Evolutionary conservation across 1,140 invertebrate species (phyloP).

Genomic region (Ptiloglossa arizonensis): DNA sequence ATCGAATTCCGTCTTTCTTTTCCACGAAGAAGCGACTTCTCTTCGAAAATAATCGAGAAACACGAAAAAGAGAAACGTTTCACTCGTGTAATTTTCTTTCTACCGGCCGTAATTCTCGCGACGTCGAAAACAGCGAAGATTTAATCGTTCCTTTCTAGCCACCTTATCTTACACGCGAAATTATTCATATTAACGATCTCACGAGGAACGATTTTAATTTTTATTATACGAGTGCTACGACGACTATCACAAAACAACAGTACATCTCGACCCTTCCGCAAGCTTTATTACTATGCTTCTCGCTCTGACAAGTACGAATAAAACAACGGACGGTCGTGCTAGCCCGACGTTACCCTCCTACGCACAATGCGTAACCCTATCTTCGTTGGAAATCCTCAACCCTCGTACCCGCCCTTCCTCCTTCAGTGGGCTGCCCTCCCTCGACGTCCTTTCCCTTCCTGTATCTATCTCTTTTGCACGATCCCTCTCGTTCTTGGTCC

Average conservation of each 20-base stretch:
- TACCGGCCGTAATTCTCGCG: background rate
- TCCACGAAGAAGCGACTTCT: no score
- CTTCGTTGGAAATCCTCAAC: slow-evolving; percentile 56
- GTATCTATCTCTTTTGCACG: slow-evolving; percentile 25
- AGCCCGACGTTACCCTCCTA: slow-evolving; percentile 52
- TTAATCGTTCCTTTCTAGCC: background rate
- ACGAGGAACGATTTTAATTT: slow-evolving; percentile 20
- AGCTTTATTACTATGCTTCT: slow-evolving; percentile 65
- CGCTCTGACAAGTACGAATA: slow-evolving; percentile 58
- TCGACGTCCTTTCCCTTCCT: slow-evolving; percentile 8
- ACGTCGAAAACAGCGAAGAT: background rate
- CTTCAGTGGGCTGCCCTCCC: slow-evolving; percentile 15
- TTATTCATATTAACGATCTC: background rate
- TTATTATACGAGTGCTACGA: slow-evolving; percentile 15
- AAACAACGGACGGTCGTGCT: slow-evolving; percentile 50
- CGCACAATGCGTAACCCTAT: slow-evolving; percentile 67
- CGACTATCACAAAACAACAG: slow-evolving; percentile 25
- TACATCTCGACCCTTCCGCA: slow-evolving; percentile 23
- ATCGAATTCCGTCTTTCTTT: no score
- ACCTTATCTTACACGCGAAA: background rate
- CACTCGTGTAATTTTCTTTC: no score
- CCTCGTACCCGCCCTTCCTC: slow-evolving; percentile 25
- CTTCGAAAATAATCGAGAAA: no score
- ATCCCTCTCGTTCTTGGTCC: background rate
- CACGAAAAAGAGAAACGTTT: no score